These are phyloP conservation scores for Tamias sibiricus DNA, from an alignment of 2,113 vertebrate genomes.

Conservation along the genomic window DNA sequence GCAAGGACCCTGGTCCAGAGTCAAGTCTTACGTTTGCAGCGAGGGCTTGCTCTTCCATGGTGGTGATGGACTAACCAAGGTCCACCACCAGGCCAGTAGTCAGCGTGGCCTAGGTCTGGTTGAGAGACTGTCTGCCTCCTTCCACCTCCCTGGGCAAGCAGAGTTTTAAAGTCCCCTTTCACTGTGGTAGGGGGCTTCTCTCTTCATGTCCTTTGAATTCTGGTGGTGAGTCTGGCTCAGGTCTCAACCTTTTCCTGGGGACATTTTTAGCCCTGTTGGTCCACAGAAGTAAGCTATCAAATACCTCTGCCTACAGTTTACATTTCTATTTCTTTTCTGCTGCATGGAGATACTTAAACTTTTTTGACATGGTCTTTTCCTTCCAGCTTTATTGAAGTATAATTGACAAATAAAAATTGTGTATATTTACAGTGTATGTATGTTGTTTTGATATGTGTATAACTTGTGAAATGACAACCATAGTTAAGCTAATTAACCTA, in stretches of 20 bases:
- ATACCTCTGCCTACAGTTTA: neutral
- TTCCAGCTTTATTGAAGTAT: neutral
- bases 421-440: neutral
- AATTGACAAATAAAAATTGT: neutral
- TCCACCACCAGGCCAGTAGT: neutral
- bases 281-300: neutral
- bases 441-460: neutral
- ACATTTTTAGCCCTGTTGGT: neutral
- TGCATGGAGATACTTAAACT: neutral
- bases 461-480: neutral
- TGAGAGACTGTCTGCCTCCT: neutral
- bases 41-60: neutral
- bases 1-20: neutral
- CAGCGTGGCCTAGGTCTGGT: neutral
- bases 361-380: neutral
- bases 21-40: neutral
- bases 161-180: neutral
- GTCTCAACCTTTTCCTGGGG: neutral
- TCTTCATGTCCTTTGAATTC: neutral
- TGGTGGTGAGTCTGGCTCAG: neutral
- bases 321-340: conserved; percentile 31
- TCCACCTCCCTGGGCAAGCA: neutral
- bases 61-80: neutral
- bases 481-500: neutral
- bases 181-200: neutral